Percentiles rank a stretch among this genome's conserved stretches.
phyloP scores from a whole-genome alignment of 2,888 invertebrate genomes.

The Hypsopygia costalis region DNA sequence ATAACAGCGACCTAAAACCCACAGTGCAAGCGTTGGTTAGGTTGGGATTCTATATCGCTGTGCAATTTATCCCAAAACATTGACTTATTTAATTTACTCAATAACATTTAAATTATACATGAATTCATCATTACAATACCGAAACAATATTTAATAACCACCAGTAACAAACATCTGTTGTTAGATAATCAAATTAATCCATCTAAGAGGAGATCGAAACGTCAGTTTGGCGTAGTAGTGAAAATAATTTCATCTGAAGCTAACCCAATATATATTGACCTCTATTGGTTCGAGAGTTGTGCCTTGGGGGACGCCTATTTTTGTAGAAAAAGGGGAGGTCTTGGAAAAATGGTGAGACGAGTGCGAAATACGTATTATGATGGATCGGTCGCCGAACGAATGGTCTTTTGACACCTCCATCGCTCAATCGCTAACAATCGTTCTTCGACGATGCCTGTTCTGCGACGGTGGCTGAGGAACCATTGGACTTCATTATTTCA shows the following conservation, averaged over 20 bases:
- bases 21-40: too few relatives aligned
- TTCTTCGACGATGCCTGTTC: conserved; percentile 58
- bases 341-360: conserved; percentile 32
- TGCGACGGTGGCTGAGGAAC: conserved; percentile 52
- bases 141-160: conserved; percentile 19
- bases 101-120: too few relatives aligned
- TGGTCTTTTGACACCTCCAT: conserved; percentile 70
- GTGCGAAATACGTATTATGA: conserved; percentile 59
- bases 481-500: conserved; percentile 65
- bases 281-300: conserved; percentile 9
- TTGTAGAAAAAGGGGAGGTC: conserved; percentile 25
- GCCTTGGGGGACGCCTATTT: conserved; percentile 2
- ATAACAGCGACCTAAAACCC: too few relatives aligned
- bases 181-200: conserved; percentile 77
- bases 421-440: conserved; percentile 71
- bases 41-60: too few relatives aligned
- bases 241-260: conserved; percentile 67
- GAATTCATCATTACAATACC: not conserved
- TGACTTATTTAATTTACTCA: too few relatives aligned
- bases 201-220: conserved; percentile 77
- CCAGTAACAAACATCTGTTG: conserved; percentile 65
- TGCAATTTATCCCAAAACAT: too few relatives aligned
- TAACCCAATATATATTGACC: conserved; percentile 35
- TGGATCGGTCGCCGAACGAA: conserved; percentile 65
- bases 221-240: conserved; percentile 67